These are phyloP conservation scores for Macrophya alboannulata DNA, from an alignment of 2,888 invertebrate genomes.

Conservation along the genomic window DNA sequence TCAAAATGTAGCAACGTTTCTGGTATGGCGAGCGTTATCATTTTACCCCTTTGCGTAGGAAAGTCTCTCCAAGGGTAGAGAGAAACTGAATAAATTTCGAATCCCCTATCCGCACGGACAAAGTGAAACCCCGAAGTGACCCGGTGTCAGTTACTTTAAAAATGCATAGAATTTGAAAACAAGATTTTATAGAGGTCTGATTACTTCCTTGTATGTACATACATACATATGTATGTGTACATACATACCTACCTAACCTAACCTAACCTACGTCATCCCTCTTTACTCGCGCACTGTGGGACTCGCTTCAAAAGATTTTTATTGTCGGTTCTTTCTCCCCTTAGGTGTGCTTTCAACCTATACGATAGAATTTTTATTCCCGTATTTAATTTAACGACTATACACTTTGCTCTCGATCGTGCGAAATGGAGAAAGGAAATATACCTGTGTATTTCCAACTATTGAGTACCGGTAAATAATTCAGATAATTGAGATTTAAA, in stretches of 20 bases:
- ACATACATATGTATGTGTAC: too few species aligned
- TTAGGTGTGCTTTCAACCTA: neutral
- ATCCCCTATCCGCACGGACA: neutral
- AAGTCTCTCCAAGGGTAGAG: neutral
- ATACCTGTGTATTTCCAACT: neutral
- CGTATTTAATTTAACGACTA: slow-evolving; percentile 16
- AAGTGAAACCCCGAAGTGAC: slow-evolving; percentile 27
- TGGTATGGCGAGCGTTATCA: slow-evolving; percentile 3
- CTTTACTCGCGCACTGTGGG: neutral
- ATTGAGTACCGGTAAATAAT: neutral
- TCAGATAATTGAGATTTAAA: neutral
- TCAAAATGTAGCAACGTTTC: neutral
- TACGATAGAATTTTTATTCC: neutral
- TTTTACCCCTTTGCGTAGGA: neutral
- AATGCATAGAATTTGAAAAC: slow-evolving; percentile 46
- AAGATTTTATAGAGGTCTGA: slow-evolving; percentile 32
- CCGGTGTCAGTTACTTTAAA: slow-evolving; percentile 20
- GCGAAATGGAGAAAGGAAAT: neutral
- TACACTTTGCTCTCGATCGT: neutral
- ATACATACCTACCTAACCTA: too few species aligned
- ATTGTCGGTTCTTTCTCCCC: slow-evolving; percentile 2
- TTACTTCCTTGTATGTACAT: neutral
- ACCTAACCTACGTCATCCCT: neutral
- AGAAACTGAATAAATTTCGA: slow-evolving; percentile 24
- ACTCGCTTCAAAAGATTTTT: neutral